phyloP scores from a whole-genome alignment of 2,113 vertebrate genomes.

The Jaculus jaculus region DNA sequence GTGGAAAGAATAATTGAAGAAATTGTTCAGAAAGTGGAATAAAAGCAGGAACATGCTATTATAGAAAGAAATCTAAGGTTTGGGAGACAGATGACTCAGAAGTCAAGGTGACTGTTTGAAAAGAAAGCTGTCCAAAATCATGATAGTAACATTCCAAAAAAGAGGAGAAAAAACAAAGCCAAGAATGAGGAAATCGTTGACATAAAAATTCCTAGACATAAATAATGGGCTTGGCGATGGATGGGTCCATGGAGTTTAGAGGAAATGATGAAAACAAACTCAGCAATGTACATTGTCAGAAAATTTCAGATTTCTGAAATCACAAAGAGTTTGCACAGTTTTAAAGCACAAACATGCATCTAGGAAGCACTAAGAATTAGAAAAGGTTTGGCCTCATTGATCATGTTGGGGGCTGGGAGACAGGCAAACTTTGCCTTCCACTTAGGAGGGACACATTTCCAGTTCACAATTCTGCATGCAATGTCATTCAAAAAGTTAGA shows the following conservation, averaged over 20 bases:
- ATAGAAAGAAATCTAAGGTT: too few species aligned
- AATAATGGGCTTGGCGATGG: neutral
- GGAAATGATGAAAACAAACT: neutral
- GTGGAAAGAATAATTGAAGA: neutral
- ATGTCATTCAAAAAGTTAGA: neutral
- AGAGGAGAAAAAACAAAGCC: neutral
- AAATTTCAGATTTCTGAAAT: neutral
- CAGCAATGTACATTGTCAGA: neutral
- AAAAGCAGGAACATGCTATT: neutral
- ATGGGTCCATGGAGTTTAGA: neutral
- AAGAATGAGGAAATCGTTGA: neutral
- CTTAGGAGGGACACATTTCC: neutral
- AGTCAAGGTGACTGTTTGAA: neutral
- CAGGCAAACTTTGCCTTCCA: neutral
- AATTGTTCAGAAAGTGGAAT: neutral
- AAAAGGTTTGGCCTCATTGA: neutral
- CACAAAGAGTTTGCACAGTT: neutral
- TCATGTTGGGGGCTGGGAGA: neutral
- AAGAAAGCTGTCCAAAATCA: neutral
- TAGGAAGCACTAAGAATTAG: neutral
- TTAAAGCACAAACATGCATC: neutral
- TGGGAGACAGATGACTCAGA: too few species aligned
- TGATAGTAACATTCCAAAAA: neutral
- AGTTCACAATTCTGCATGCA: neutral
- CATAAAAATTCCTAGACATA: neutral